A percentile compares a stretch with the other conserved stretches of the same genome.
These are phyloP conservation scores for Podarcis muralis DNA, from an alignment of 2,113 vertebrate genomes.

Conservation along the genomic window DNA sequence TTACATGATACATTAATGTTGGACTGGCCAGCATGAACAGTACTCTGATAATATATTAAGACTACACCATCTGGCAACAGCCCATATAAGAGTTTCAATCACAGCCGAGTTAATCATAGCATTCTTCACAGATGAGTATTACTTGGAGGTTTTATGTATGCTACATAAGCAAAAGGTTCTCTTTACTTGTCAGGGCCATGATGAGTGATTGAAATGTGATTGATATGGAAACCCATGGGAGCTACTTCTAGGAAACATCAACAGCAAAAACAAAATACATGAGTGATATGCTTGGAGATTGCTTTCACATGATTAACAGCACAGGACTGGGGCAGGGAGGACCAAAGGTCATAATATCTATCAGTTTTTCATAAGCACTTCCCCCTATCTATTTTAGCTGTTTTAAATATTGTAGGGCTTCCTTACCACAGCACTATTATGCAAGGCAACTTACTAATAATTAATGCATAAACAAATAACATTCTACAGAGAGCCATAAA, in stretches of 20 bases:
- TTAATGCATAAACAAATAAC: background rate
- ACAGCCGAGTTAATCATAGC: constrained; percentile 35
- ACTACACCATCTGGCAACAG: constrained; percentile 39
- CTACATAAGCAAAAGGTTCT: constrained; percentile 5
- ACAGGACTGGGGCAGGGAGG: no score
- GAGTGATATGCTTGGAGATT: background rate
- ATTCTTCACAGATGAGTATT: background rate
- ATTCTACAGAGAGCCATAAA: no score
- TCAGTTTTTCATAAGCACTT: background rate
- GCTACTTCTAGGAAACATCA: background rate
- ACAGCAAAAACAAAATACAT: background rate
- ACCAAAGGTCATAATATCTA: background rate
- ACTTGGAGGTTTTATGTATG: constrained; percentile 4
- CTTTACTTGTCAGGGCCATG: background rate
- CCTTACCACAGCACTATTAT: background rate
- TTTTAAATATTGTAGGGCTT: background rate
- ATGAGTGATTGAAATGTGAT: background rate
- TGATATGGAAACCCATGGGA: background rate
- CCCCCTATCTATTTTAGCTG: background rate
- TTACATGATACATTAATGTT: constrained; percentile 28
- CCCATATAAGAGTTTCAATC: constrained; percentile 5
- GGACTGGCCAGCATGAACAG: constrained; percentile 39
- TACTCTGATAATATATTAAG: constrained; percentile 35
- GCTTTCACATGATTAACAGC: background rate
- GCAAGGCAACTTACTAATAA: background rate